Base-by-base conservation (phyloP, 2,113 vertebrate species). In the Thalassoma bifasciatum region DNA sequence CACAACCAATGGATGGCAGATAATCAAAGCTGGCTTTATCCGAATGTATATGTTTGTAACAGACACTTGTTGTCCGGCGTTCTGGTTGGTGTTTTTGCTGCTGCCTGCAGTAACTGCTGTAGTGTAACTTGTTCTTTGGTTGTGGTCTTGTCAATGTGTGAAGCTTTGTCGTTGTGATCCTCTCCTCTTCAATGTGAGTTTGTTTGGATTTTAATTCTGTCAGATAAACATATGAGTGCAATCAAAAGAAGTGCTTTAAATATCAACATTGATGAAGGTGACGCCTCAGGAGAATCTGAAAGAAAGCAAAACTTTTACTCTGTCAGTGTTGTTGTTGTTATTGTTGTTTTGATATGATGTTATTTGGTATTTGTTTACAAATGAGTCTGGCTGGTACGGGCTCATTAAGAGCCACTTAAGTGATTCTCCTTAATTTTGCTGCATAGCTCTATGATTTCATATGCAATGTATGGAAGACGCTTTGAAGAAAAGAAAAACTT, bases 231-330 rank as follows among this genome's bases (percentile, higher is more conserved):
- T n/a, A n/a, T n/a, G n/a, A n/a, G n/a, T n/a, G n/a, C n/a, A n/a
- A n/a, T n/a, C 23, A 79, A 19, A 59, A 57, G 1, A 57, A 46
- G 12, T 16, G 7, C 44, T 46, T 17, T 7, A 19, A 7, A 46
- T 46, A 17, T 46, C 44, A 46, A 17, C 17, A 17, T 8, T 19
- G 44, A 19, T 46, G 16, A 46, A 54, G 72, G 59, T 51, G 46
- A 44, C 1, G n/a, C 49, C 50, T 81, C 77, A 67, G 65, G 50
- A 70, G 62, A 77, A 44, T 17, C 38, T 40, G 47, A 66, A 23
- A 58, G 44, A 44, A 65, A 72, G 30, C 30, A 30, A 30, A 74
- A 46, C 24, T 17, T 49, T 66, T 21, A 16, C 22, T n/a, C 6
- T 52, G 14, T 44, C 17, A 5, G 5, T 53, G 7, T 16, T 36